A percentile compares a stretch with the other conserved stretches of the same genome.
phyloP scores from a whole-genome alignment of 2,797 vertebrate genomes.

The Coendou prehensilis region DNA sequence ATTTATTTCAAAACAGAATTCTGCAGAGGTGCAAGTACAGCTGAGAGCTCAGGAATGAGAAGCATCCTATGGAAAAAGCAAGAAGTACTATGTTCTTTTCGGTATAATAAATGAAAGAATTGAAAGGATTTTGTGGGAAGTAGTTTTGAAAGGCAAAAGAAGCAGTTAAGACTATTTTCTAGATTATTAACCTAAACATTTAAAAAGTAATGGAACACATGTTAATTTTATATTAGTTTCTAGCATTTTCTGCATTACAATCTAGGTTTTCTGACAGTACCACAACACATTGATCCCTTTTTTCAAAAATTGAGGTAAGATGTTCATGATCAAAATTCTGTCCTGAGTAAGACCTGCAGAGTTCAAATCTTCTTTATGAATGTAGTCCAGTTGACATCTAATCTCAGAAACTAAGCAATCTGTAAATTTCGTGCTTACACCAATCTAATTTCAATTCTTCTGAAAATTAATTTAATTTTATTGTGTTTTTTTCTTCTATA shows the following conservation, averaged over 20 bases:
- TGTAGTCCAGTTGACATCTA: not conserved
- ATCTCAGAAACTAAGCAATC: not conserved
- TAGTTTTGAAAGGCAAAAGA: not conserved
- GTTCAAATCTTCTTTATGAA: not conserved
- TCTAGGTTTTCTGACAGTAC: not conserved
- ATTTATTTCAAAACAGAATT: not conserved
- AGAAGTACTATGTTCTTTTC: not conserved
- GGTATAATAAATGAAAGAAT: not conserved
- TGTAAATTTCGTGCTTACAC: not conserved
- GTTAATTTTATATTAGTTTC: not conserved
- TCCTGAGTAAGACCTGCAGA: not conserved
- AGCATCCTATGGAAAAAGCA: not conserved
- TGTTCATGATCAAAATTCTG: not conserved
- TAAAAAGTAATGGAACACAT: not conserved
- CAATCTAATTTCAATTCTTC: not conserved
- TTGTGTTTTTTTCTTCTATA: not conserved
- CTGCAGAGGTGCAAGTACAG: not conserved
- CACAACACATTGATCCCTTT: not conserved
- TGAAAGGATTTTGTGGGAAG: not conserved
- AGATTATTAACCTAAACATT: conserved; percentile 33
- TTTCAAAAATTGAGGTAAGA: not conserved
- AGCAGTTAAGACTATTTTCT: not conserved
- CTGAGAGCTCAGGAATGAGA: not conserved
- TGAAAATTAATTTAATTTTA: not conserved
- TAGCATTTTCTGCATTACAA: not conserved